A percentile compares a stretch with the other conserved stretches of the same genome.
These are phyloP conservation scores for Muscina levida DNA, from an alignment of 2,888 invertebrate species.

Conservation along the genomic window DNA sequence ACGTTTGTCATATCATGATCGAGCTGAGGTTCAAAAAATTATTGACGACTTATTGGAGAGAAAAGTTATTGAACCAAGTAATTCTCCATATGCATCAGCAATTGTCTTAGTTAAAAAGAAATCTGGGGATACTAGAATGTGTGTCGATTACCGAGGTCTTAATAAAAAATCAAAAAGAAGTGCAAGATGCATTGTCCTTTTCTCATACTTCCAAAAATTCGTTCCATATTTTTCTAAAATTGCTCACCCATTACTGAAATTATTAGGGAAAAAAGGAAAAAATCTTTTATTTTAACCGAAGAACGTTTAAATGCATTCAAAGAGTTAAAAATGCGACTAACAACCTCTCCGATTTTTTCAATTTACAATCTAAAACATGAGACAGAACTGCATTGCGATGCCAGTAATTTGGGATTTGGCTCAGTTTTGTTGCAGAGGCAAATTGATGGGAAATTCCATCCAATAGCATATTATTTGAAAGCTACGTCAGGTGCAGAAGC, in stretches of 20 bases:
- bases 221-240: background rate
- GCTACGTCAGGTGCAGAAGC: constrained; percentile 42
- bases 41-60: constrained; percentile 28
- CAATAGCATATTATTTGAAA: constrained; percentile 45
- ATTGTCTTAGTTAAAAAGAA: constrained; percentile 57
- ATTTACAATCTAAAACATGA: too few species aligned
- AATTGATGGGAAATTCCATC: constrained; percentile 50
- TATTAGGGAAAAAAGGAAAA: background rate
- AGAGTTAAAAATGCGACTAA: too few species aligned
- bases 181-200: background rate
- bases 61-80: constrained; percentile 38
- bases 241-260: background rate
- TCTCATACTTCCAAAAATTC: constrained; percentile 28
- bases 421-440: constrained; percentile 42
- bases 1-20: too few species aligned
- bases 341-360: too few species aligned
- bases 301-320: too few species aligned
- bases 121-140: constrained; percentile 36
- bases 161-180: background rate
- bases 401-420: constrained; percentile 14
- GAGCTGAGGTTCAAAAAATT: constrained; percentile 6
- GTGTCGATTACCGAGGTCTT: constrained; percentile 45
- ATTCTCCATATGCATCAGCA: constrained; percentile 43
- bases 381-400: constrained; percentile 19
- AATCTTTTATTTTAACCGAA: background rate